Base-by-base conservation (phyloP, 1,140 invertebrate species). In the Apis dorsata region DNA sequence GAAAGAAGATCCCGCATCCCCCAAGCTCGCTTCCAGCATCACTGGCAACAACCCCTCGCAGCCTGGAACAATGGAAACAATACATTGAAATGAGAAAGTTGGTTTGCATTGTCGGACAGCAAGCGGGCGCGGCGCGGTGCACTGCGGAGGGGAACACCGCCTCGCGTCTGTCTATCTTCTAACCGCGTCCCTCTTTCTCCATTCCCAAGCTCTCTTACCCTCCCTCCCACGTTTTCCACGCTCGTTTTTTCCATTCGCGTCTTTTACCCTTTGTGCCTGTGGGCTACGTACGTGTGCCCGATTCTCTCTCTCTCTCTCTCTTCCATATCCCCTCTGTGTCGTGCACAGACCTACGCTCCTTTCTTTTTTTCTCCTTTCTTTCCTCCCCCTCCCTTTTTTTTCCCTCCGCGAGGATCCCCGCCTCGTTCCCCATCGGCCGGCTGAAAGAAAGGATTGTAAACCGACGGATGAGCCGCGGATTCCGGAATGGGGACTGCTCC, bases 81-180 rank as follows among this genome's bases (percentile, higher is more conserved):
- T 92, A 91, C 91, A 90, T 89, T 90, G 90, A 92, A 91, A 92
- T 90, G 92, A 91, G 91, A 92, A 92, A 92, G 91, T 91, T 91
- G 91, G 92, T 92, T 92, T 92, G 92, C 91, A 92, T 92, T 92
- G 92, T 92, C 91, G 89, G 88, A 90, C 85, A 44, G 34, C 34
- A 90, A 90, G 83, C 85, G 71, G 72, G 71, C 83, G 80, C 66
- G 59, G 65, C 24, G 65, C 34, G 34, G 34, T 44, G 34, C 34
- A 44, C 34, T 19, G 74, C n/a, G 10, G 24, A 13, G 53, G 63
- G 73, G 53, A n/a, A 11, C 34, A 57, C 65, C 28, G n/a, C 51
- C 68, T 51, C 49, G 76, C 70, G 73, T 60, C 57, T 60, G 55
- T 74, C 75, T 78, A 57, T 74, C 81, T 59, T 73, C 68, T 68